Conservation (phyloP, 2,113 vertebrate species). For the Eleginops maclovinus region DNA sequence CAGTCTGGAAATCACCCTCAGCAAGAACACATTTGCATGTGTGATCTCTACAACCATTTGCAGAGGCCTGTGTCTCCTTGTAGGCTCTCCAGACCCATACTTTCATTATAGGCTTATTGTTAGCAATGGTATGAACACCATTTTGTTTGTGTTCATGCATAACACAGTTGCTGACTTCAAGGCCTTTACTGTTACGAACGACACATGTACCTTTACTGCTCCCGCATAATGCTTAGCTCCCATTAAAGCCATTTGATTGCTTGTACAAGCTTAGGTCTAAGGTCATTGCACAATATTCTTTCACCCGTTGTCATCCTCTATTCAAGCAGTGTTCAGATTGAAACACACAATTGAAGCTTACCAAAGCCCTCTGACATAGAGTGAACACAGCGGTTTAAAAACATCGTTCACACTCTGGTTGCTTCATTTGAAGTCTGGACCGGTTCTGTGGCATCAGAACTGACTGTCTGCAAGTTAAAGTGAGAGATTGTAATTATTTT, state of each 20-base stretch:
- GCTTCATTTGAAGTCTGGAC: background rate
- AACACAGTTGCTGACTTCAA: background rate
- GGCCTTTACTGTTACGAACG: background rate
- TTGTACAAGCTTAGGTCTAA: background rate
- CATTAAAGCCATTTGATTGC: background rate
- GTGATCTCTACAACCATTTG: too few relatives aligned
- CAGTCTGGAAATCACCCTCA: too few relatives aligned
- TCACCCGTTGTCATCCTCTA: background rate
- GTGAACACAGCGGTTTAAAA: background rate
- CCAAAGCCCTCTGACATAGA: background rate
- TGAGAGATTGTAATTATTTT: slow-evolving; percentile 21
- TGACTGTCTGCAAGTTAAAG: background rate
- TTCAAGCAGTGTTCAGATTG: background rate
- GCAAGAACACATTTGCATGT: too few relatives aligned
- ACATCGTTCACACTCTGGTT: background rate
- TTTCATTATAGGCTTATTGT: background rate
- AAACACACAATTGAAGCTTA: background rate
- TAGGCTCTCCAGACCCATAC: too few relatives aligned
- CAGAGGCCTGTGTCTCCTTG: too few relatives aligned
- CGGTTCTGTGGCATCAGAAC: background rate
- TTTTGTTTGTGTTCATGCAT: background rate
- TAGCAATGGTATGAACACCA: background rate
- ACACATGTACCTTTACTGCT: background rate
- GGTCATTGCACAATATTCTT: background rate
- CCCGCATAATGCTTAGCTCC: background rate